Conservation (phyloP, 2,888 invertebrate species). For the Lycocerus yunnanus region DNA sequence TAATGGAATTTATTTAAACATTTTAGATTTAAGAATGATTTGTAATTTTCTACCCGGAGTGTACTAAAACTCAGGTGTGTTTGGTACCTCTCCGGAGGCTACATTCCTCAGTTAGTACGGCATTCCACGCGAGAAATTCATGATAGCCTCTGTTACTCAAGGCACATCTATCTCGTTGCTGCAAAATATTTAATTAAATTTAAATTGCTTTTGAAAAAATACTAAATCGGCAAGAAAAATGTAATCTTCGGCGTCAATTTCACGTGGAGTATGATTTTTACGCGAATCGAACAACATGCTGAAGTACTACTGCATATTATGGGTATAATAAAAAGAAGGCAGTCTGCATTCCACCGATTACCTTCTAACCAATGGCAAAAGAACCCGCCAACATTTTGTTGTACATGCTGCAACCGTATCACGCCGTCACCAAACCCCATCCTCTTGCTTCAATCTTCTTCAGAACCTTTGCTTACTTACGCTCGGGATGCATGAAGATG, state of each 20-base stretch:
- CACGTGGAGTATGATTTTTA: slow-evolving; percentile 13
- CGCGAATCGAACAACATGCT: slow-evolving; percentile 14
- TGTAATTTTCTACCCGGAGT: slow-evolving; percentile 39
- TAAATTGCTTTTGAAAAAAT: slow-evolving; percentile 16
- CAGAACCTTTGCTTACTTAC: background rate
- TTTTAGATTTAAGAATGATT: background rate
- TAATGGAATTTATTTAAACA: slow-evolving; percentile 12
- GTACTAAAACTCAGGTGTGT: slow-evolving; percentile 57
- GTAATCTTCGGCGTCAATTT: slow-evolving; percentile 10
- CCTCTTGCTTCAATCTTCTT: background rate
- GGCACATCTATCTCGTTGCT: slow-evolving; percentile 17
- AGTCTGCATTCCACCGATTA: slow-evolving; percentile 28
- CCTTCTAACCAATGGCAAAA: slow-evolving; percentile 25
- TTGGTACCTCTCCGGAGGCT: slow-evolving; percentile 54
- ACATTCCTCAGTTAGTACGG: slow-evolving; percentile 54
- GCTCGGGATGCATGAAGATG: background rate
- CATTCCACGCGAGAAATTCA: slow-evolving; percentile 55
- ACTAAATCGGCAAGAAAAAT: background rate
- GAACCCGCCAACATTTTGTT: slow-evolving; percentile 31
- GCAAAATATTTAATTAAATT: slow-evolving; percentile 22
- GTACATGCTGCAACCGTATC: slow-evolving; percentile 19
- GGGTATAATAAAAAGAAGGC: slow-evolving; percentile 26
- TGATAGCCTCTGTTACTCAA: slow-evolving; percentile 22
- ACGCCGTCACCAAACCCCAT: slow-evolving; percentile 11
- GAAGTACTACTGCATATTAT: slow-evolving; percentile 24